Percentiles rank a stretch among this genome's conserved stretches.
phyloP scores from a whole-genome alignment of 2,797 vertebrate species.

The Chelonia mydas region DNA sequence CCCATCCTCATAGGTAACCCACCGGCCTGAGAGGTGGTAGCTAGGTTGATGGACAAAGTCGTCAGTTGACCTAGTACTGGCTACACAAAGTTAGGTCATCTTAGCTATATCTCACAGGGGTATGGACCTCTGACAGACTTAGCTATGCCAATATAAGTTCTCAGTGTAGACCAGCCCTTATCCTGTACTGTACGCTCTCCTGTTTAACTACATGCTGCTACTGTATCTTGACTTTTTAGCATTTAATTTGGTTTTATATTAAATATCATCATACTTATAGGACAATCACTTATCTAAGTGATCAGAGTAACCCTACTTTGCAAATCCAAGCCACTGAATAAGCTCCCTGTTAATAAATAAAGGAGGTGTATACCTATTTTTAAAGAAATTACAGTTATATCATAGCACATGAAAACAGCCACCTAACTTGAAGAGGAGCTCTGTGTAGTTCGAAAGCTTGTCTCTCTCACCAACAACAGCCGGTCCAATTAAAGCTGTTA shows the following conservation, averaged over 20 bases:
- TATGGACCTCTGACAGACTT: not conserved
- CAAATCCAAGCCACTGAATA: not conserved
- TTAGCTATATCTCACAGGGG: not conserved
- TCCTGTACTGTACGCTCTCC: too few relatives aligned
- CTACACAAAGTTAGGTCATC: not conserved
- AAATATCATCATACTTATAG: too few relatives aligned
- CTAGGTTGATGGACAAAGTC: not conserved
- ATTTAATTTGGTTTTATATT: not conserved
- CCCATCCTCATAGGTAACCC: not conserved
- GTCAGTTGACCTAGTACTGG: not conserved
- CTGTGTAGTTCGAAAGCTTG: not conserved
- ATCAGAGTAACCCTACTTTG: not conserved
- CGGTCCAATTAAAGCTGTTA: too few relatives aligned
- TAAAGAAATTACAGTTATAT: not conserved
- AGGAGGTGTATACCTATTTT: not conserved
- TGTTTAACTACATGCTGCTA: not conserved
- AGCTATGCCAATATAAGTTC: not conserved
- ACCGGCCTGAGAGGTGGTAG: not conserved
- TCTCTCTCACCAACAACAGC: not conserved
- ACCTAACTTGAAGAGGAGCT: not conserved
- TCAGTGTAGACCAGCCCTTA: not conserved
- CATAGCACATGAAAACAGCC: not conserved
- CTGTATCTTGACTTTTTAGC: not conserved
- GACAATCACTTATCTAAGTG: not conserved
- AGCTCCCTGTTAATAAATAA: not conserved